A percentile compares a stretch with the other conserved stretches of the same genome.
phyloP scores from a whole-genome alignment of 2,113 vertebrate species.

The Periophthalmodon schlosseri region DNA sequence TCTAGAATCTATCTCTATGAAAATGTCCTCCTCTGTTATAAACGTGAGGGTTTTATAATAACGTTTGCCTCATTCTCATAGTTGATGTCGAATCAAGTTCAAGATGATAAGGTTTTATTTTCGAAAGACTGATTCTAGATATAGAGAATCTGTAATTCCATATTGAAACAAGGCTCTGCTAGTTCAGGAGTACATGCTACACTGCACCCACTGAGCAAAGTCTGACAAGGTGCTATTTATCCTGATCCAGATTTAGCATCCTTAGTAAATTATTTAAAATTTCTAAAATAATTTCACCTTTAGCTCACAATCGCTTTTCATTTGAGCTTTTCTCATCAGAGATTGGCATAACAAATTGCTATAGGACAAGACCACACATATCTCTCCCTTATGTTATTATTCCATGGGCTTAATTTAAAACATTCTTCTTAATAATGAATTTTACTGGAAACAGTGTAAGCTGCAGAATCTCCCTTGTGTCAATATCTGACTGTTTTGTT shows the following conservation, averaged over 20 bases:
- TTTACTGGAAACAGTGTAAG: neutral
- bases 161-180: neutral
- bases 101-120: neutral
- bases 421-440: neutral
- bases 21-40: neutral
- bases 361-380: neutral
- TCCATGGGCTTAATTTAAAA: neutral
- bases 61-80: neutral
- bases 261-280: no score
- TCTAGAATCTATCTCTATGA: neutral
- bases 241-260: no score
- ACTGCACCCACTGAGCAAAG: no score
- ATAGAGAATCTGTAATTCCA: neutral
- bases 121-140: neutral
- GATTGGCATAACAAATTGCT: no score
- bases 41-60: neutral
- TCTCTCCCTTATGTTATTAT: neutral
- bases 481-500: constrained; percentile 49
- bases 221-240: no score
- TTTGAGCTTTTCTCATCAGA: no score
- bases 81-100: neutral
- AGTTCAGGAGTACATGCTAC: no score
- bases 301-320: neutral
- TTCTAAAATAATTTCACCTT: neutral
- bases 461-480: neutral